Evolutionary conservation across 2,113 vertebrate species (phyloP).

Genomic region (Marmota flaviventris): DNA sequence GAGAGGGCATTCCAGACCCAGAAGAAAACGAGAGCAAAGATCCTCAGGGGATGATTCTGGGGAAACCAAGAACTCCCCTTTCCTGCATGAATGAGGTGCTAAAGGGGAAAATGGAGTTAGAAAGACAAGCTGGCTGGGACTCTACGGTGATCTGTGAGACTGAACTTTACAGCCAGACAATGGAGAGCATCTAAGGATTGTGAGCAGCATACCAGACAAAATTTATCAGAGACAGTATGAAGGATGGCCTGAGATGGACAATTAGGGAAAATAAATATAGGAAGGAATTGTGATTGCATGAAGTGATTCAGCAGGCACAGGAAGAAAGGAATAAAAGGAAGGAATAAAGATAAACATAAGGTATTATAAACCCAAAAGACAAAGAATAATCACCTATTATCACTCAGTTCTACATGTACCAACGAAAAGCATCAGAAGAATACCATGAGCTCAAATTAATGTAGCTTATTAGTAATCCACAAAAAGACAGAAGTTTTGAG

Average conservation of each 20-base stretch:
- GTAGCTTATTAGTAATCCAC: neutral
- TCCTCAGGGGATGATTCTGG: neutral
- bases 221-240: slow-evolving; percentile 6
- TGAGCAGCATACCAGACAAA: neutral
- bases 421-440: slow-evolving; percentile 15
- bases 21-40: neutral
- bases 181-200: neutral
- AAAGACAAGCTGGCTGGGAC: neutral
- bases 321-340: neutral
- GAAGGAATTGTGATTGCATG: neutral
- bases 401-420: neutral
- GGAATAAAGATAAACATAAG: neutral
- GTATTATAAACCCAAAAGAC: neutral
- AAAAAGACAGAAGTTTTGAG: neutral
- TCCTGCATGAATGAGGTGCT: neutral
- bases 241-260: neutral
- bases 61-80: neutral
- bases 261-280: neutral
- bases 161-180: neutral
- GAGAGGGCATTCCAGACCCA: neutral
- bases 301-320: neutral
- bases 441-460: neutral
- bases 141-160: neutral
- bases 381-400: neutral
- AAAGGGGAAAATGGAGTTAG: neutral